Percentiles rank a stretch among this genome's conserved stretches.
phyloP scores from a whole-genome alignment of 2,888 invertebrate genomes.

The Tineola bisselliella region DNA sequence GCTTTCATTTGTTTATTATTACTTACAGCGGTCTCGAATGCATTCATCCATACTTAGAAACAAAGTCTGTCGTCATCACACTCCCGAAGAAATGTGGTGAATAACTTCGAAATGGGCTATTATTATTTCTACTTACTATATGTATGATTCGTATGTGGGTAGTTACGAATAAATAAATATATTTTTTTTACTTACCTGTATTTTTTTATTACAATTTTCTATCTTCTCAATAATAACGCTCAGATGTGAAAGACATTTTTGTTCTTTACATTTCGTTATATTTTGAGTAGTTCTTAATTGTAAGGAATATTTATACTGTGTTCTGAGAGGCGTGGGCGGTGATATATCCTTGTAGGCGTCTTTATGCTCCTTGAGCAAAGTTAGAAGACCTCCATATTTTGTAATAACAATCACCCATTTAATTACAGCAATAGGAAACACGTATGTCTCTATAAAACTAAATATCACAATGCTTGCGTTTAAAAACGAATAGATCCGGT shows the following conservation, averaged over 20 bases:
- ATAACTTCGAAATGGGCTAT: too few species aligned
- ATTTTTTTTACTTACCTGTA: background rate
- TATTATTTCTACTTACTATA: too few species aligned
- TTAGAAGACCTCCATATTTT: conserved; percentile 1
- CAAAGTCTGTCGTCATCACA: conserved; percentile 15
- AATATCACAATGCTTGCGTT: background rate
- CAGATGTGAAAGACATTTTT: background rate
- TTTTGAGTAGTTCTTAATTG: background rate
- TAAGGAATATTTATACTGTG: background rate
- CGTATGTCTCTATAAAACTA: conserved; percentile 2
- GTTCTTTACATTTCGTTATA: background rate
- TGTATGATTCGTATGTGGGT: too few species aligned
- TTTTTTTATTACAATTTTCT: background rate
- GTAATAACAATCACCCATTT: conserved; percentile 5
- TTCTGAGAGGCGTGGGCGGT: background rate
- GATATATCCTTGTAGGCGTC: background rate
- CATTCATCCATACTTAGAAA: conserved; percentile 16
- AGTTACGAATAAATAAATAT: background rate
- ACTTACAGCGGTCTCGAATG: conserved; percentile 15
- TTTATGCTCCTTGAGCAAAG: background rate
- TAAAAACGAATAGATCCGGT: background rate
- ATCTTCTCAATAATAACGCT: background rate
- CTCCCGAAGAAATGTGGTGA: background rate
- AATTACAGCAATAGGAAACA: background rate
- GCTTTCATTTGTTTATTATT: too few species aligned